Evolutionary conservation across 2,797 vertebrate species (phyloP).

Genomic region (Gobionotothen gibberifrons): DNA sequence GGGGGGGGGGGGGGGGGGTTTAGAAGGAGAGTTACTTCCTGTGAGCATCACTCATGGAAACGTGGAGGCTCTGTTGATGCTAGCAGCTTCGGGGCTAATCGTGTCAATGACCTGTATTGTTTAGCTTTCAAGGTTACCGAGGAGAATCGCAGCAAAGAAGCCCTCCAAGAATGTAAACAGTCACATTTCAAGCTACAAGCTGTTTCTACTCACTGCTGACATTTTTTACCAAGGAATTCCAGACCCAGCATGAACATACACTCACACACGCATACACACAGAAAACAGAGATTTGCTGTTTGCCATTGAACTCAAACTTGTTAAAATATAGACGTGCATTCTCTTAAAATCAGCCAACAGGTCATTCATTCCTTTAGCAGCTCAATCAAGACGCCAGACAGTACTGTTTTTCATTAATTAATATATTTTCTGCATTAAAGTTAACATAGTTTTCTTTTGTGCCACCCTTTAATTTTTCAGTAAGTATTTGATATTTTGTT

Average conservation of each 20-base stretch:
- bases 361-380: conserved; percentile 22
- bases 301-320: conserved; percentile 16
- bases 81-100: conserved; percentile 67
- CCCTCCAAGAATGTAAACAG: conserved; percentile 75
- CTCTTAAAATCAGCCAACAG: conserved; percentile 28
- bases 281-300: conserved; percentile 50
- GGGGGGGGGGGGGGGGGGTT: conserved; percentile 28
- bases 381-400: conserved; percentile 81
- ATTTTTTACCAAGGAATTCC: conserved; percentile 55
- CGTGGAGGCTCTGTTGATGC: conserved; percentile 59
- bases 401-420: conserved; percentile 92
- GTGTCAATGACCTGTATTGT: conserved; percentile 77
- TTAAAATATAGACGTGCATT: conserved; percentile 13
- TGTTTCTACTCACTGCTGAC: conserved; percentile 56
- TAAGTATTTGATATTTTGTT: conserved; percentile 99
- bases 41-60: conserved; percentile 64
- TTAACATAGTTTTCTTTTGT: conserved; percentile 97
- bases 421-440: conserved; percentile 99
- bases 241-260: conserved; percentile 38
- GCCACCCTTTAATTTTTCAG: conserved; percentile 93
- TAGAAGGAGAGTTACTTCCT: conserved; percentile 64
- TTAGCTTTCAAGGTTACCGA: conserved; percentile 72
- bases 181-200: conserved; percentile 59
- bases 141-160: conserved; percentile 69
- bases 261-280: conserved; percentile 18